Evolutionary conservation across 37 sponge, comb jelly and placozoan species (phyloP).

Genomic region (Theonella swinhoei): DNA sequence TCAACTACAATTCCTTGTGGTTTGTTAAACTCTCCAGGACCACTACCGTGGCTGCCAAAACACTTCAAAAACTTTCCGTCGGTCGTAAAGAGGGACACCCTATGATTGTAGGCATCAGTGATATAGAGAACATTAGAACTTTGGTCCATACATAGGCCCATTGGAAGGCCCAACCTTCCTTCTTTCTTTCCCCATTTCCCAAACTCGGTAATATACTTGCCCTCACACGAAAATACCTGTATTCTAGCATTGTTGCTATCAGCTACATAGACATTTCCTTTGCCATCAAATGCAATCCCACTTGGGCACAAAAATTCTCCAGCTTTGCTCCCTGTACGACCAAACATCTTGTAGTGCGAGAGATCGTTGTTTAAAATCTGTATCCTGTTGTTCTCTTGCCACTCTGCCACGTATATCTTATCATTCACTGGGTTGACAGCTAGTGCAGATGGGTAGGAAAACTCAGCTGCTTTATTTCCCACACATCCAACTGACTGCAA

Average conservation of each 20-base stretch:
- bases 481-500: not conserved
- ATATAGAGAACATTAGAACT: not conserved
- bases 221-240: not conserved
- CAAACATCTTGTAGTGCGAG: not conserved
- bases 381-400: constrained; percentile 7
- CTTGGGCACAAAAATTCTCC: constrained; percentile 1
- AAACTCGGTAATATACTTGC: not conserved
- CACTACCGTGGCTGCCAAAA: not conserved
- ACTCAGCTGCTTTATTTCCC: not conserved
- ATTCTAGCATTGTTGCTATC: not conserved
- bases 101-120: not conserved
- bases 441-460: not conserved
- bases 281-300: not conserved
- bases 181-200: not conserved
- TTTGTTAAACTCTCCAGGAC: not conserved
- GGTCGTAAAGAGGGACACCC: constrained; percentile 6
- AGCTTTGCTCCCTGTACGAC: not conserved
- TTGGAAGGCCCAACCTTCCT: not conserved
- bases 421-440: constrained; percentile 1
- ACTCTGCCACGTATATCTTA: constrained; percentile 4
- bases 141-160: constrained; percentile 6
- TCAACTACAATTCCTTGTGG: constrained; percentile 13
- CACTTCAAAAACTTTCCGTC: not conserved
- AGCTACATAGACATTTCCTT: constrained; percentile 3
- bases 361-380: constrained; percentile 15